These are phyloP conservation scores for Arge pagana DNA, from an alignment of 2,888 invertebrate genomes.

Conservation along the genomic window DNA sequence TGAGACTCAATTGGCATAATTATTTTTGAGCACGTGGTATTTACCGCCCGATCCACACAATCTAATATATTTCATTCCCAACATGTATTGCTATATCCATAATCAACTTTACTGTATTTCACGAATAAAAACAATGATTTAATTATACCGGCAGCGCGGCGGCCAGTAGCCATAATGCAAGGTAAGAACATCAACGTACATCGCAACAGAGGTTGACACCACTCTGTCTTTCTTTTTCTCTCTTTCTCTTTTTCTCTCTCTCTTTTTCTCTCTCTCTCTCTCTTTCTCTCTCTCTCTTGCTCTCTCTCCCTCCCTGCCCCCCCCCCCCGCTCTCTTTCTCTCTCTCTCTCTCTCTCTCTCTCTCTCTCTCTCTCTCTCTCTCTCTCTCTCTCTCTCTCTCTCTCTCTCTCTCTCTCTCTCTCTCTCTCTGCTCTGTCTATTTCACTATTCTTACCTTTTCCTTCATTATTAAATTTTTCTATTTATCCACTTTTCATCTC, in stretches of 20 bases:
- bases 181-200: slow-evolving; percentile 58
- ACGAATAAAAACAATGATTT: slow-evolving; percentile 58
- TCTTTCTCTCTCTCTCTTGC: slow-evolving; percentile 37
- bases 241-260: slow-evolving; percentile 38
- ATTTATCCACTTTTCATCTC: slow-evolving; percentile 20
- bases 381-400: slow-evolving; percentile 45
- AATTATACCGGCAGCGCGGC: slow-evolving; percentile 60
- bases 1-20: not conserved
- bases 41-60: slow-evolving; percentile 18
- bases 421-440: too few species aligned
- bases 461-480: slow-evolving; percentile 26
- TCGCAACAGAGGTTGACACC: slow-evolving; percentile 55
- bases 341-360: slow-evolving; percentile 17
- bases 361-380: slow-evolving; percentile 51
- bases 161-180: slow-evolving; percentile 59
- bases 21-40: slow-evolving; percentile 16
- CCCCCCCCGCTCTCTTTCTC: too few species aligned
- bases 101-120: slow-evolving; percentile 50
- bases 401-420: not conserved
- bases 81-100: slow-evolving; percentile 29
- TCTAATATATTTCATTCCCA: slow-evolving; percentile 31
- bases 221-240: slow-evolving; percentile 50
- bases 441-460: slow-evolving; percentile 26
- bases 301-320: too few species aligned
- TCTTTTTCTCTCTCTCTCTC: slow-evolving; percentile 28